Evolutionary conservation across 2,888 invertebrate species (phyloP), one percentile per base, ranked within the genome.

Genomic region (Abrostola tripartita): DNA sequence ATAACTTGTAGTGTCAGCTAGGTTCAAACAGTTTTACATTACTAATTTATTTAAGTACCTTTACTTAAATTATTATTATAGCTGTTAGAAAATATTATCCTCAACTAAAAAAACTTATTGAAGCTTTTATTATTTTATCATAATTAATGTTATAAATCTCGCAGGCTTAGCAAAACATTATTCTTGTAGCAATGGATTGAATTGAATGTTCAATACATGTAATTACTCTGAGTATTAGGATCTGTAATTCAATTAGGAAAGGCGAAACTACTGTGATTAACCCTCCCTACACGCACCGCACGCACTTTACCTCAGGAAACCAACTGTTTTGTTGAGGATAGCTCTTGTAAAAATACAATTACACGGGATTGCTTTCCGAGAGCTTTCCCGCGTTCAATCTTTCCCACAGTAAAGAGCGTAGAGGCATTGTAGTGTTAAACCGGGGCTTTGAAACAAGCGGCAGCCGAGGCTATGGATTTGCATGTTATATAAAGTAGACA

Each of bases 291-390:
- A 74, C 71, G 72, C 71, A 74, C 72, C 71, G 72, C 71, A 74
- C 72, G 68, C 68, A 77, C 78, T 74, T 64, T 63, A 71, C 75
- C 52, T 70, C 64, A 54, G 62, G 61, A 68, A 71, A 77, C 58
- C 60, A 66, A 60, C 68, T 58, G 61, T 74, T 72, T 68, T 65
- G 58, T 66, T 62, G 47, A 40, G 42, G 58, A 64, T 35, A 54
- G 51, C 68, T 65, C 63, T 66, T 74, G 71, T 76, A 71, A 78
- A 72, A 76, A 72, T 72, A 76, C 74, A 74, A 81, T 78, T 76
- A 76, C 68, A 24, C 55, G 65, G 61, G 67, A 81, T 78, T 78
- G 75, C 73, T 70, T 74, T 70, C 67, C 66, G 57, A 79, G 76
- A 71, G 76, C 62, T 71, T 81, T 78, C 50, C 65, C 61, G 37